Percentiles rank a stretch among this genome's conserved stretches.
These are phyloP conservation scores for Columba livia DNA, from an alignment of 2,113 vertebrate species.

Conservation along the genomic window DNA sequence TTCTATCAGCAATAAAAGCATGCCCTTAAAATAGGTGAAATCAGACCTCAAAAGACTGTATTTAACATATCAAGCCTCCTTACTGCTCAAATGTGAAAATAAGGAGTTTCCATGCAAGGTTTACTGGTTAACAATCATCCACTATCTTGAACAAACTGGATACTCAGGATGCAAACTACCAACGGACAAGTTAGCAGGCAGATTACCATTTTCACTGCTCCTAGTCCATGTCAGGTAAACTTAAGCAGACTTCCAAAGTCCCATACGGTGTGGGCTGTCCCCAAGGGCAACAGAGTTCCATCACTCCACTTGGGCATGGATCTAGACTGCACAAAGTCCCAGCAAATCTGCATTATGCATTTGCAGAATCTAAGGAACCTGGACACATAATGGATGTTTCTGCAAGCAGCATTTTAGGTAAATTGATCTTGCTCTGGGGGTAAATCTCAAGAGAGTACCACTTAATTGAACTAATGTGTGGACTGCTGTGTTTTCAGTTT, in stretches of 20 bases:
- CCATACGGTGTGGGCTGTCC: rapidly evolving
- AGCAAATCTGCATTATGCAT: rapidly evolving
- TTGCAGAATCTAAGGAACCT: not conserved
- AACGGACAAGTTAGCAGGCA: not conserved
- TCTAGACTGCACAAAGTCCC: not conserved
- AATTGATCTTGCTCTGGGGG: not conserved
- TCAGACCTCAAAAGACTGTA: not conserved
- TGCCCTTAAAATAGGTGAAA: not conserved
- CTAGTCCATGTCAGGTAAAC: not conserved
- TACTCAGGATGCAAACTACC: not conserved
- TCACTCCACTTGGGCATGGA: not conserved
- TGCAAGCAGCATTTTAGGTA: not conserved
- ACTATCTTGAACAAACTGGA: not conserved
- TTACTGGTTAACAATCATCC: not conserved
- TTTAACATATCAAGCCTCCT: not conserved
- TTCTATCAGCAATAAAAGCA: not conserved
- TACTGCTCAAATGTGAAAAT: too few relatives aligned
- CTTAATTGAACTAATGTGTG: rapidly evolving
- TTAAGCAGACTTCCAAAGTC: not conserved
- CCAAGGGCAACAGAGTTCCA: rapidly evolving
- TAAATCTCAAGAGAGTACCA: not conserved
- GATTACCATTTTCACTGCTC: not conserved
- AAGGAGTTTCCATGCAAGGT: not conserved
- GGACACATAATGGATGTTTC: not conserved
- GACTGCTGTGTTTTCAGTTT: not conserved